Percentiles rank a stretch among this genome's conserved stretches.
These are phyloP conservation scores for Corythaeola cristata DNA, from an alignment of 2,113 vertebrate species.

Conservation along the genomic window DNA sequence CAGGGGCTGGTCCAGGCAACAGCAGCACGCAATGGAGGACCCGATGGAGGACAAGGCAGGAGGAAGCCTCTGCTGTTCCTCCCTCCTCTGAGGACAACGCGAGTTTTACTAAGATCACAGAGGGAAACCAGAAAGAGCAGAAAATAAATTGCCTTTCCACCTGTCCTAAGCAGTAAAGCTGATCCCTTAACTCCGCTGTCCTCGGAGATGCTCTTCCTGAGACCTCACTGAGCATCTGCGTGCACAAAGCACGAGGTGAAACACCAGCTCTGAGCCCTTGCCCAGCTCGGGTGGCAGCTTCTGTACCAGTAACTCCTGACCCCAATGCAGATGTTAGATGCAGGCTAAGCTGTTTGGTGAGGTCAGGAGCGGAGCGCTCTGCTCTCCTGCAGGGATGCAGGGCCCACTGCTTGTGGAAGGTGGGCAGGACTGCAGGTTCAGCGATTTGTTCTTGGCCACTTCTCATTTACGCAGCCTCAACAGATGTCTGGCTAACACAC, in stretches of 20 bases:
- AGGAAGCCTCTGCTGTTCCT: not conserved
- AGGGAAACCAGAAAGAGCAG: not conserved
- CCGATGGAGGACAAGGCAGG: not conserved
- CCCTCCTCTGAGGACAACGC: not conserved
- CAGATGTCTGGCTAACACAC: not conserved
- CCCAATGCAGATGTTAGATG: not conserved
- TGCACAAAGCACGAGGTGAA: not conserved
- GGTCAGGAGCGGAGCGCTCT: not conserved
- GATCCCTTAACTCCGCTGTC: not conserved
- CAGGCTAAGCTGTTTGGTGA: not conserved
- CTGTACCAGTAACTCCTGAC: not conserved
- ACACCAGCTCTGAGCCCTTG: not conserved
- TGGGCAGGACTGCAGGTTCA: not conserved
- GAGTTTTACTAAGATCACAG: not conserved
- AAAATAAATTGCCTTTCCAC: not conserved
- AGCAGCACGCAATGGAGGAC: not conserved
- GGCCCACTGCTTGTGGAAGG: not conserved
- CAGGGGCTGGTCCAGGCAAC: not conserved
- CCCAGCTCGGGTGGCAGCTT: not conserved
- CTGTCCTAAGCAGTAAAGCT: not conserved
- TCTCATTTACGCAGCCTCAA: not conserved
- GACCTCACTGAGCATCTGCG: fast-evolving
- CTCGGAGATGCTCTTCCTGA: not conserved
- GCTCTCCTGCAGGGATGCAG: fast-evolving
- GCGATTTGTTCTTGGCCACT: not conserved